Base-by-base conservation (phyloP, 2,797 vertebrate genomes). In the Arrhamphus sclerolepis region DNA sequence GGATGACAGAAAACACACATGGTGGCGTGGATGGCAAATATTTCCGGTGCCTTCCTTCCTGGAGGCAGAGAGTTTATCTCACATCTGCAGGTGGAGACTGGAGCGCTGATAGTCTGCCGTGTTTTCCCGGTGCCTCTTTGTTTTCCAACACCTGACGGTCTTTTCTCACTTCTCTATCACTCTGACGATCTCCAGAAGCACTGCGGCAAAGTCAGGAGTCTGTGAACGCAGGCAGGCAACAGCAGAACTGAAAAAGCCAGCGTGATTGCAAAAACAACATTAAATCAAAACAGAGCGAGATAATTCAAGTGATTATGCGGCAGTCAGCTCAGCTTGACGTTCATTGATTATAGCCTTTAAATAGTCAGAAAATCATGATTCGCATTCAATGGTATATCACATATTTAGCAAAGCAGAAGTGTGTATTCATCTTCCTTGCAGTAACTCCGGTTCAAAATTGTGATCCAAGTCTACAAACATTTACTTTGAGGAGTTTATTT, bases 81-180 rank as follows among this genome's bases (percentile, higher is more conserved):
- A 2, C 72, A 90, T 90, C 90, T 93, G 65, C 86, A 88, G 84
- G 82, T 86, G 70, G 66, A 82, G 85, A 82, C 87, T 71, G 80
- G 78, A 84, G 82, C 75, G 78, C 75, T 80, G 84, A 79, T 85
- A 79, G 82, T 83, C 81, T 84, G 78, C 83, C 82, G 70, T 81
- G 84, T 90, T 83, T 87, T 63, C 72, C 73, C 60, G 81, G 84
- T 54, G 72, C 82, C 67, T 88, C 87, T 89, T 90, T 91, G 87
- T 91, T 91, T 80, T 69, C 72, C 64, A 78, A 81, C 90, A 89
- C 88, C 89, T 88, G 84, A 78, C 40, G 55, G 75, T 87, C 82
- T 80, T 78, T 79, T 60, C 72, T 73, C 62, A 64, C 61, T 70
- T 80, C 56, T 67, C 53, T 87, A 90, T 90, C 87, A 41, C 61